phyloP scores from a whole-genome alignment of 2,797 vertebrate genomes.

The Melanotaenia parkinsoni region DNA sequence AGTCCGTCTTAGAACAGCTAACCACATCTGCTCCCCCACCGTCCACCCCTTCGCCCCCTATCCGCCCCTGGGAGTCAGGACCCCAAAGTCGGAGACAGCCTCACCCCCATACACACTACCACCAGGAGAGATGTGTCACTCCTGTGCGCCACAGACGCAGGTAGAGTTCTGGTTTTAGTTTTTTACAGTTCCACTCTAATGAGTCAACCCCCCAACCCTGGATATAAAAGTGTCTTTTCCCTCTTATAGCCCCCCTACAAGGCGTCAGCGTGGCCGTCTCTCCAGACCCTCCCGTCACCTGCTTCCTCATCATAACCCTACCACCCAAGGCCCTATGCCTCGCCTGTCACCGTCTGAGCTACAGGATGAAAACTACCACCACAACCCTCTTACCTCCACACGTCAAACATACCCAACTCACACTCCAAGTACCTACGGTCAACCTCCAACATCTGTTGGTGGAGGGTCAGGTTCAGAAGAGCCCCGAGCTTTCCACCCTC shows the following conservation, averaged over 20 bases:
- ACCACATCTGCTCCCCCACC: slow-evolving; percentile 88
- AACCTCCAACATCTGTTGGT: slow-evolving; percentile 51
- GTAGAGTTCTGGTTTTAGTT: slow-evolving; percentile 66
- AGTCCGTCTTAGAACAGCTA: slow-evolving; percentile 93
- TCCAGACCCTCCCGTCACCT: slow-evolving; percentile 91
- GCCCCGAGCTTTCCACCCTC: slow-evolving; percentile 93
- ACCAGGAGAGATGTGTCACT: slow-evolving; percentile 94
- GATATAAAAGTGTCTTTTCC: background rate
- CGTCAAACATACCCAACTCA: slow-evolving; percentile 73
- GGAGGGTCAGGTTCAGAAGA: slow-evolving; percentile 87
- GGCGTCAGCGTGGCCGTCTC: slow-evolving; percentile 92
- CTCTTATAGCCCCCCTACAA: slow-evolving; percentile 88
- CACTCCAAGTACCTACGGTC: slow-evolving; percentile 78
- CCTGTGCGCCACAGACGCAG: slow-evolving; percentile 94
- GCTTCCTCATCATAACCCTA: slow-evolving; percentile 74
- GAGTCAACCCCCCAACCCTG: background rate
- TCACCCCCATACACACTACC: slow-evolving; percentile 91
- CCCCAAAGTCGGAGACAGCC: slow-evolving; percentile 90
- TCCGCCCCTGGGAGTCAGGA: slow-evolving; percentile 97
- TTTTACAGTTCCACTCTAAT: background rate
- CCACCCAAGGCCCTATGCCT: slow-evolving; percentile 79
- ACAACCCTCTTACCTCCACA: slow-evolving; percentile 70
- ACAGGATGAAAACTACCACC: slow-evolving; percentile 95
- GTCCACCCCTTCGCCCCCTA: slow-evolving; percentile 94
- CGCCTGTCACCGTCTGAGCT: slow-evolving; percentile 77